phyloP scores from a whole-genome alignment of 30 jellyfish, hydroid and myxozoan species.

The Aurelia aurita complex sp. Pacific region DNA sequence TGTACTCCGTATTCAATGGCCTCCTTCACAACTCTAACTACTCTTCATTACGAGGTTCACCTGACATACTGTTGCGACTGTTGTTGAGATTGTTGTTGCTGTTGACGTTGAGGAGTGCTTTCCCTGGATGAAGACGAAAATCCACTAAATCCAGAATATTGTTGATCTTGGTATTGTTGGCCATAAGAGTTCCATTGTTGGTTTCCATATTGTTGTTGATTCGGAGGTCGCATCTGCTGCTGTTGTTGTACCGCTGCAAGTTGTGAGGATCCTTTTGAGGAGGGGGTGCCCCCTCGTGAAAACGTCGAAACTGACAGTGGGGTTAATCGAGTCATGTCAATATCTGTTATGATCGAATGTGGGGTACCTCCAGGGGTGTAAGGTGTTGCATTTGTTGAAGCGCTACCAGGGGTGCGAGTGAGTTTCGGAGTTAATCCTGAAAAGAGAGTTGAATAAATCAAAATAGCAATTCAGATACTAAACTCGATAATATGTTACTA shows the following conservation, averaged over 20 bases:
- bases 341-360: conserved; percentile 65
- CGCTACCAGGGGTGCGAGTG: conserved; percentile 69
- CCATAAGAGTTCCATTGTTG: conserved; percentile 72
- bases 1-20: too few species aligned
- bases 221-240: conserved; percentile 57
- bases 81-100: conserved; percentile 48
- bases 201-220: conserved; percentile 42
- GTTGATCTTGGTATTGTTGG: conserved; percentile 45
- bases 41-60: not conserved
- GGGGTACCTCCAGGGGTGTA: conserved; percentile 99
- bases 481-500: too few species aligned
- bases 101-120: conserved; percentile 59
- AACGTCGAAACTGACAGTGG: conserved; percentile 53
- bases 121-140: conserved; percentile 20
- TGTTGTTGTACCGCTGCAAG: conserved; percentile 44
- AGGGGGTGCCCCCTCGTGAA: conserved; percentile 71
- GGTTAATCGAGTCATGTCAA: conserved; percentile 61
- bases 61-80: conserved; percentile 55
- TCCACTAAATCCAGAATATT: conserved; percentile 35
- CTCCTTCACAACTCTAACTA: too few species aligned
- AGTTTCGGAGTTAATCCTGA: conserved; percentile 77
- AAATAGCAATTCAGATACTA: too few species aligned
- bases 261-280: conserved; percentile 36
- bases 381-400: conserved; percentile 80
- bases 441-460: not conserved